Percentiles rank a stretch among this genome's conserved stretches.
These are phyloP conservation scores for Acanthurus leucopareius DNA, from an alignment of 2,797 vertebrate species.

Conservation along the genomic window DNA sequence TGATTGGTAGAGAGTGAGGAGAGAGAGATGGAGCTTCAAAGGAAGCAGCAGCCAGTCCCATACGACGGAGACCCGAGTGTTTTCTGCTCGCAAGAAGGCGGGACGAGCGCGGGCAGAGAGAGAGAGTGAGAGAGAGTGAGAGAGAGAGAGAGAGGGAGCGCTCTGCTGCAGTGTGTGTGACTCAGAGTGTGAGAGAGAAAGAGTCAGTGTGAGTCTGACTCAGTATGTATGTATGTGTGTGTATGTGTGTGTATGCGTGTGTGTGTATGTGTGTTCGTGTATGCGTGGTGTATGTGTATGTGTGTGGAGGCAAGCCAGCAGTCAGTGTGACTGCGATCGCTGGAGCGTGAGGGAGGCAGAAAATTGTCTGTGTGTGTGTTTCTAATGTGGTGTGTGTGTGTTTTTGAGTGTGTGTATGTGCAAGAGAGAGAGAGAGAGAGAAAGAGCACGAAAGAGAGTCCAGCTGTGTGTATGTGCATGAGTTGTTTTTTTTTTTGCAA, in stretches of 20 bases:
- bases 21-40: constrained; percentile 59
- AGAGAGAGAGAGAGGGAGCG: constrained; percentile 14
- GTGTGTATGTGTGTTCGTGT: constrained; percentile 37
- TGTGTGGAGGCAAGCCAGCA: constrained; percentile 59
- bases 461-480: constrained; percentile 39
- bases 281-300: constrained; percentile 34
- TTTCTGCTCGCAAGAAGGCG: constrained; percentile 62
- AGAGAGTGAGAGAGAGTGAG: constrained; percentile 31
- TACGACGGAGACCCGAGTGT: constrained; percentile 59
- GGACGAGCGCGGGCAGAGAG: constrained; percentile 22
- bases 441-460: constrained; percentile 52
- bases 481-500: constrained; percentile 36
- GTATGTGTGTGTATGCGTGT: constrained; percentile 7
- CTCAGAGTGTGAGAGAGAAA: constrained; percentile 46
- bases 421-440: constrained; percentile 2
- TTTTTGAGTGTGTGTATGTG: constrained; percentile 1
- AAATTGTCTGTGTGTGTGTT: constrained; percentile 62
- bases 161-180: constrained; percentile 69
- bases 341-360: constrained; percentile 70
- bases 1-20: constrained; percentile 20
- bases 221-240: constrained; percentile 12
- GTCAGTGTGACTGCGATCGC: constrained; percentile 63
- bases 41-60: constrained; percentile 57
- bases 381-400: constrained; percentile 42
- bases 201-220: background rate